Percentiles rank a stretch among this genome's conserved stretches.
Evolutionary conservation across 2,113 vertebrate genomes (phyloP).

Genomic region (Lophius piscatorius): DNA sequence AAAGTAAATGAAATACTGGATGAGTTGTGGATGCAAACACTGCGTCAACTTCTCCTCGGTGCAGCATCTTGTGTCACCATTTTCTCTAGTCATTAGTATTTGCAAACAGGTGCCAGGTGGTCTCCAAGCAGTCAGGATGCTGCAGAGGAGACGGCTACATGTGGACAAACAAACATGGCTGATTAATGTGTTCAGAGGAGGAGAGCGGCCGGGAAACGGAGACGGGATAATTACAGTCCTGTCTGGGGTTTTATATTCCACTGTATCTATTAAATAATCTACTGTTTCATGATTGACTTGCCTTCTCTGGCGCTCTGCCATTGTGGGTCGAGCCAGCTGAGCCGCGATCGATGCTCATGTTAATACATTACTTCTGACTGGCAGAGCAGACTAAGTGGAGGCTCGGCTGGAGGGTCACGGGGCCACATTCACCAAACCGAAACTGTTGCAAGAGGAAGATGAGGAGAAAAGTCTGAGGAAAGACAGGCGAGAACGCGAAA

Average conservation of each 20-base stretch:
- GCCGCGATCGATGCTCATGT: conserved; percentile 25
- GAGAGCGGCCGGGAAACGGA: background rate
- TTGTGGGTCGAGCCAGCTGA: background rate
- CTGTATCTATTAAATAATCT: conserved; percentile 24
- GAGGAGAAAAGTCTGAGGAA: background rate
- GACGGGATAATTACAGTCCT: conserved; percentile 22
- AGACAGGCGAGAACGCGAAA: no score
- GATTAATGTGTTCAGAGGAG: conserved; percentile 9
- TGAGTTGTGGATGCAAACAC: background rate
- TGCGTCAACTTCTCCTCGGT: background rate
- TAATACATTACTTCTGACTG: conserved; percentile 20
- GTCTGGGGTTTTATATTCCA: conserved; percentile 32
- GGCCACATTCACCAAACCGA: no score
- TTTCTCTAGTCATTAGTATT: background rate
- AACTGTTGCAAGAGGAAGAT: no score
- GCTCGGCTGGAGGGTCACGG: background rate
- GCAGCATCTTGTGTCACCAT: background rate
- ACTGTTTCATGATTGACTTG: conserved; percentile 19
- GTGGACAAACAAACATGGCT: conserved; percentile 16
- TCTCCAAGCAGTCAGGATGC: conserved; percentile 3
- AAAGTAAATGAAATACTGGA: background rate
- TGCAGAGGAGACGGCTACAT: background rate
- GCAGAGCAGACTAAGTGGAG: no score
- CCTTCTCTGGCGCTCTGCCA: conserved; percentile 15
- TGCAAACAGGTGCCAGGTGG: conserved; percentile 7